Percentiles rank a stretch among this genome's conserved stretches.
These are phyloP conservation scores for Ciconia nigra DNA, from an alignment of 2,797 vertebrate species.

Conservation along the genomic window DNA sequence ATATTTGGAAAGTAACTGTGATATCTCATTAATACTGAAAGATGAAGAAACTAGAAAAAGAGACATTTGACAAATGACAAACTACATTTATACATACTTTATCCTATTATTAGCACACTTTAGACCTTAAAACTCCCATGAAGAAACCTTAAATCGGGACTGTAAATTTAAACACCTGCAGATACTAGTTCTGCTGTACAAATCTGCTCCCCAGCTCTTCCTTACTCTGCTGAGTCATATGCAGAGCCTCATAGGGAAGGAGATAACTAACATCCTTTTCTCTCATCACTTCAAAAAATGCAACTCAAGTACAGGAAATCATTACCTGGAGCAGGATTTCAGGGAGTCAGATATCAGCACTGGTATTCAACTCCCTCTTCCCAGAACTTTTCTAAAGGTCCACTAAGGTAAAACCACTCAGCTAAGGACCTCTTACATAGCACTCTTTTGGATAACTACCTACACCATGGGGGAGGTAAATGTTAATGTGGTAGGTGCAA, in stretches of 20 bases:
- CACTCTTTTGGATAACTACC: neutral
- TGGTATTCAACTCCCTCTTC: neutral
- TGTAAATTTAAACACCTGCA: neutral
- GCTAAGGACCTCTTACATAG: neutral
- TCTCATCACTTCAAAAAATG: neutral
- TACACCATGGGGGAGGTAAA: neutral
- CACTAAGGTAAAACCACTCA: neutral
- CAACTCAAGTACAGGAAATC: neutral
- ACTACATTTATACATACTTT: neutral
- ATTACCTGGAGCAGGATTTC: neutral
- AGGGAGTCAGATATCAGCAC: neutral
- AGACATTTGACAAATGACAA: slow-evolving; percentile 4
- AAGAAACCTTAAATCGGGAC: neutral
- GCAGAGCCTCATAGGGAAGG: neutral
- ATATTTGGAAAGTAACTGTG: neutral
- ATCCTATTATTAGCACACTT: neutral
- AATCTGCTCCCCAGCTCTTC: neutral
- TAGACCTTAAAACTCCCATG: neutral
- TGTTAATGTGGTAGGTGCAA: neutral
- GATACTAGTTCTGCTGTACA: neutral
- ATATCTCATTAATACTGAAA: slow-evolving; percentile 5
- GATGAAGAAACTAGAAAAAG: neutral
- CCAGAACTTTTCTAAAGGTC: neutral
- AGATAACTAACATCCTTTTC: neutral
- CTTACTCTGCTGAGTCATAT: neutral